Evolutionary conservation across 2,797 vertebrate genomes (phyloP), one percentile per base, ranked within the genome.

Genomic region (Catostomus latipinnis): DNA sequence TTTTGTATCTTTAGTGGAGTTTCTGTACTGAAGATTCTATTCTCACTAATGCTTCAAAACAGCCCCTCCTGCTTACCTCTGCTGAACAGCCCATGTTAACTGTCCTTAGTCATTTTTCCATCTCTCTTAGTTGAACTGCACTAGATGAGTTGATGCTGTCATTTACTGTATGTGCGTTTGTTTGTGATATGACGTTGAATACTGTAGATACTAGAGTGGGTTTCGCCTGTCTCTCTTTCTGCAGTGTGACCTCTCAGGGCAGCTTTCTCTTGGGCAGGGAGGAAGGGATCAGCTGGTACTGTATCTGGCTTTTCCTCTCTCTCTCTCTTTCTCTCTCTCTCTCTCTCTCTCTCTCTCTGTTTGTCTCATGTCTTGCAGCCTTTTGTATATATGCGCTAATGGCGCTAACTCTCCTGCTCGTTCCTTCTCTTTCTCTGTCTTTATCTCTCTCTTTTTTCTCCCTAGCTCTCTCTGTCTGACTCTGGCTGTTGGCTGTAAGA

Each of bases 201-300:
- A 71, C 43, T 54, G 63, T 60, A 75, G 72, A 58, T 83, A 18
- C 84, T 86, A 86, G 78, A 69, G 49, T 82, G 81, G 66, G 81
- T 71, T 60, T 34, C 34, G 13, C 81, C 66, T 82, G 61, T 86
- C 65, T 89, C 89, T 87, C 72, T 90, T 85, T 90, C 89, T 88
- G 89, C 92, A 93, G 91, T 87, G 91, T 94, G 92, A 91, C 92
- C 86, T 94, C 93, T 89, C 93, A 93, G 91, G 94, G 93, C 92
- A 94, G 94, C 93, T 92, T 94, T 91, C 93, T 94, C 90, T 94
- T 95, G 92, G 93, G 93, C 93, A 95, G 94, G 93, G 93, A 95
- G 91, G 93, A 94, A 91, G 93, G 93, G 93, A 92, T 94, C 93
- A 93, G 92, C 92, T 93, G 94, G 94, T 94, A 95, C 93, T 94